Evolutionary conservation across 2,888 invertebrate genomes (phyloP).

Genomic region (Meiosimyza platycephala): DNA sequence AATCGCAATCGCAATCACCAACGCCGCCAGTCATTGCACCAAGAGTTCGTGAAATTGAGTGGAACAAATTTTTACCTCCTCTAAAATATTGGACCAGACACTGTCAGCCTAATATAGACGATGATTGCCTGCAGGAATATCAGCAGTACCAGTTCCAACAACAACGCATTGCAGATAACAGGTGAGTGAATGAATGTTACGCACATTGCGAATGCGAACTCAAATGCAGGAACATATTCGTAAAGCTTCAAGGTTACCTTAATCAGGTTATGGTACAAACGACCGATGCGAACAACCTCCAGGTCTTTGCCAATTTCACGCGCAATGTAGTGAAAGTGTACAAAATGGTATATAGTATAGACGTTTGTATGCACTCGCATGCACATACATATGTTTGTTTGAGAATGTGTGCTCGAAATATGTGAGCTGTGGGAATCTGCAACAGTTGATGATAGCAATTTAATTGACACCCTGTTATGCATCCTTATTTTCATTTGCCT

Average conservation of each 20-base stretch:
- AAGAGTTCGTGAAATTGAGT: slow-evolving; percentile 43
- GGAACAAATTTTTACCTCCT: slow-evolving; percentile 52
- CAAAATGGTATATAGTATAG: slow-evolving; percentile 4
- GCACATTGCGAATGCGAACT: no score
- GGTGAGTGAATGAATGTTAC: slow-evolving; percentile 9
- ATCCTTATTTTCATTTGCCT: no score
- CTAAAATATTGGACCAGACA: slow-evolving; percentile 54
- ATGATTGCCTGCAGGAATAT: slow-evolving; percentile 56
- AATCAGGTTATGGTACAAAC: no score
- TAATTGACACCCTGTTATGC: slow-evolving; percentile 35
- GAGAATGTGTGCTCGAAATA: slow-evolving; percentile 1
- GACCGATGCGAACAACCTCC: slow-evolving; percentile 26
- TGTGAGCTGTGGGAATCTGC: background rate
- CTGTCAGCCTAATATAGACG: slow-evolving; percentile 51
- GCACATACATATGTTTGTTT: slow-evolving; percentile 20
- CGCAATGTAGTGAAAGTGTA: slow-evolving; percentile 51
- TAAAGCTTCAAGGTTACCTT: slow-evolving; percentile 24
- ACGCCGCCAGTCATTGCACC: slow-evolving; percentile 43
- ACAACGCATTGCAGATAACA: background rate
- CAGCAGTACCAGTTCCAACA: slow-evolving; percentile 38
- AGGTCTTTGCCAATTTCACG: slow-evolving; percentile 37
- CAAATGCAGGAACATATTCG: background rate
- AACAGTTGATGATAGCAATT: slow-evolving; percentile 32
- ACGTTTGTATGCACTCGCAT: slow-evolving; percentile 5
- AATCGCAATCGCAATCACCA: slow-evolving; percentile 28